Evolutionary conservation across 2,888 invertebrate genomes (phyloP).

Genomic region (Dromius quadrimaculatus): DNA sequence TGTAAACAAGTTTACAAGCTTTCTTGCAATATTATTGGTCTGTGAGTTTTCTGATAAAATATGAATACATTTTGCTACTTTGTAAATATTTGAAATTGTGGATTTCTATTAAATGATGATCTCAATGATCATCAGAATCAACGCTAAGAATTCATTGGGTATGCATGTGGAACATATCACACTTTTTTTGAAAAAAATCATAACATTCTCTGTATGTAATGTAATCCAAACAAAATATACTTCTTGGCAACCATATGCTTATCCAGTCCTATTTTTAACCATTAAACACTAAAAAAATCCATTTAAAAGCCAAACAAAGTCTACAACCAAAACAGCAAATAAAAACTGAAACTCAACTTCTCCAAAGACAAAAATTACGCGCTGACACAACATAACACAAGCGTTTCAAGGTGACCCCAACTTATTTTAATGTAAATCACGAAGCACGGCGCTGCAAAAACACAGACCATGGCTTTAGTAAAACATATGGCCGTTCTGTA

Average conservation of each 20-base stretch:
- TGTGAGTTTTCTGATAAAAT: too few species aligned
- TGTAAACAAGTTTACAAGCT: too few species aligned
- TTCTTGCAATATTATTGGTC: too few species aligned
- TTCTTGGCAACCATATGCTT: slow-evolving; percentile 38
- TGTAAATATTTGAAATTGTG: too few species aligned
- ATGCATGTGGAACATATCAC: too few species aligned
- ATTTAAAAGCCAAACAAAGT: slow-evolving; percentile 22
- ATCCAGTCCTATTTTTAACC: slow-evolving; percentile 40
- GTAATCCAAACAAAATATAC: slow-evolving; percentile 11
- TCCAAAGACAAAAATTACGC: slow-evolving; percentile 28
- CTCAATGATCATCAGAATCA: too few species aligned
- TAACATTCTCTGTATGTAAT: too few species aligned
- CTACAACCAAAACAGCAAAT: slow-evolving; percentile 13
- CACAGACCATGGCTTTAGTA: not conserved
- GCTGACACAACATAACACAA: slow-evolving; percentile 8
- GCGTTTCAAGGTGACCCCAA: slow-evolving; percentile 40
- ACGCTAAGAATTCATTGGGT: too few species aligned
- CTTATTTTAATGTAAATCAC: slow-evolving; percentile 47
- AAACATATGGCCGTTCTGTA: slow-evolving; percentile 12
- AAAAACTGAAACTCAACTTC: slow-evolving; percentile 11
- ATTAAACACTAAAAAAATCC: slow-evolving; percentile 12
- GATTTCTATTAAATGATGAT: too few species aligned
- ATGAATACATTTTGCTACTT: too few species aligned
- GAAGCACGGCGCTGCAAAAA: too few species aligned
- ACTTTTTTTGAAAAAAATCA: too few species aligned